A percentile compares a stretch with the other conserved stretches of the same genome.
phyloP scores from a whole-genome alignment of 2,888 invertebrate genomes.

The Leucophora obtusa region DNA sequence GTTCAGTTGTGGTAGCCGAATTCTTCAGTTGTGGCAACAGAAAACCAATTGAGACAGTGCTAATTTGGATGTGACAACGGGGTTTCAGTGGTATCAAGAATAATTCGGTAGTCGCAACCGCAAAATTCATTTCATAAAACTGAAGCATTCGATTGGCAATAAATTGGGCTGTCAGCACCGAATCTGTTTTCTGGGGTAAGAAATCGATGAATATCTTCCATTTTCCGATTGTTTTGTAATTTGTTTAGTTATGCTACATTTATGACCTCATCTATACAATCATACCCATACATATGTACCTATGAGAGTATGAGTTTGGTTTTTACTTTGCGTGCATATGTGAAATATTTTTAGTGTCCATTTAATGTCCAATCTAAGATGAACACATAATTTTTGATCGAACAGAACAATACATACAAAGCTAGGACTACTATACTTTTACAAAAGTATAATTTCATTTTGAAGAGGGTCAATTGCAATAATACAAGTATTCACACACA shows the following conservation, averaged over 20 bases:
- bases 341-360: constrained; percentile 77
- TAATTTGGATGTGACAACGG: no score
- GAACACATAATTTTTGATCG: constrained; percentile 78
- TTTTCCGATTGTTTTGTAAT: no score
- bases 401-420: constrained; percentile 50
- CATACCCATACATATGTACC: not conserved
- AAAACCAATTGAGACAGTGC: no score
- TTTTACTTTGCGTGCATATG: constrained; percentile 72
- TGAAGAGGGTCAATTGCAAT: constrained; percentile 59
- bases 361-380: constrained; percentile 77
- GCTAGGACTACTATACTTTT: constrained; percentile 23
- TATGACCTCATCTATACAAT: constrained; percentile 4
- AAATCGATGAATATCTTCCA: no score
- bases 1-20: no score
- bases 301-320: not conserved
- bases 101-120: no score
- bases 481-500: constrained; percentile 19
- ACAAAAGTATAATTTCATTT: constrained; percentile 50
- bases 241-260: not conserved
- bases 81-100: no score
- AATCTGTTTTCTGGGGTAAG: no score
- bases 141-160: no score
- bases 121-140: no score
- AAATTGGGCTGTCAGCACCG: no score
- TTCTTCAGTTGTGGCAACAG: no score